phyloP scores from a whole-genome alignment of 2,888 invertebrate genomes.

The Sinodicranocentrus sp. region DNA sequence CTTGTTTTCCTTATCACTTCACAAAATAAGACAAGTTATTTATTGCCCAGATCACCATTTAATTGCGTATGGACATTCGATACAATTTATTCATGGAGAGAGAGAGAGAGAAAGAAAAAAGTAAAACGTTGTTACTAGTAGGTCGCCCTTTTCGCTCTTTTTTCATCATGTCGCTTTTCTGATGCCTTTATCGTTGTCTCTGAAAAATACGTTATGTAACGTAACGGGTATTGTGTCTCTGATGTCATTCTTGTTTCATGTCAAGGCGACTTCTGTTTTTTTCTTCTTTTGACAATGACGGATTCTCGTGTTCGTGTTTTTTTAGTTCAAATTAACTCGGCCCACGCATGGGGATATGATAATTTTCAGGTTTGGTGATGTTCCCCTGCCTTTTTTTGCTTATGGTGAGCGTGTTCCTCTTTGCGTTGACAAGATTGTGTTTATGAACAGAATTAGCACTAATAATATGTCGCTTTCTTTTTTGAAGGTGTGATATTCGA shows the following conservation, averaged over 20 bases:
- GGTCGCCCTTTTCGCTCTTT: too few species aligned
- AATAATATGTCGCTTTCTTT: constrained; percentile 19
- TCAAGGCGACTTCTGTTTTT: constrained; percentile 57
- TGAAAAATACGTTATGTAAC: too few species aligned
- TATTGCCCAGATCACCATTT: constrained; percentile 52
- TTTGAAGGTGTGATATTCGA: neutral
- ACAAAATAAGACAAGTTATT: constrained; percentile 58
- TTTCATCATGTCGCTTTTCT: too few species aligned
- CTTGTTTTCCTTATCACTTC: constrained; percentile 41
- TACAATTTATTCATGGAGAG: neutral
- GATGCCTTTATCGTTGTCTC: too few species aligned
- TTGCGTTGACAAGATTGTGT: constrained; percentile 22
- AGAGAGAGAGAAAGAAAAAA: neutral
- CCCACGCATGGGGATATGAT: constrained; percentile 43
- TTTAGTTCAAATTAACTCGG: constrained; percentile 24
- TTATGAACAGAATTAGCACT: constrained; percentile 53
- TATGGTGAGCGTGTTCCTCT: neutral
- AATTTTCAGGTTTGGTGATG: constrained; percentile 7
- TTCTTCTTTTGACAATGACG: constrained; percentile 51
- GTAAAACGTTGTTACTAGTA: too few species aligned
- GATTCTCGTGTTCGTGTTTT: constrained; percentile 38
- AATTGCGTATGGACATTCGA: constrained; percentile 42
- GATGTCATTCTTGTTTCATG: constrained; percentile 38
- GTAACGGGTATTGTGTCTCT: neutral
- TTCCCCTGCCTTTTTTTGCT: constrained; percentile 4